Percentiles rank a stretch among this genome's conserved stretches.
Conservation (phyloP, 2,888 invertebrate species). For the Heliconius charithonia region DNA sequence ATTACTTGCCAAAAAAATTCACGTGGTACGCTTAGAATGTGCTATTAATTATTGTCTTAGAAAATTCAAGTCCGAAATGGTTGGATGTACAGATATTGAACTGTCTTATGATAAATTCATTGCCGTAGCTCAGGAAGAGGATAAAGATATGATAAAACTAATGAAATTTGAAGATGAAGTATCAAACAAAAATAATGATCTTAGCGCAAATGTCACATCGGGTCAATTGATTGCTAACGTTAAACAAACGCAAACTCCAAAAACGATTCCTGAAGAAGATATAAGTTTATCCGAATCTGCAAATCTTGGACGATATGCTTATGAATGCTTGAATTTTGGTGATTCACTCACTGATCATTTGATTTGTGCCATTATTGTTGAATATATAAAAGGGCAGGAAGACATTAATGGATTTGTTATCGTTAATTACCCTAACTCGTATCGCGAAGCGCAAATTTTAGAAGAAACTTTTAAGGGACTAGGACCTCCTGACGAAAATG, state of each 20-base stretch:
- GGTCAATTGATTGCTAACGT: constrained; percentile 63
- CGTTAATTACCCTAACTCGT: constrained; percentile 85
- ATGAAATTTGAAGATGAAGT: constrained; percentile 68
- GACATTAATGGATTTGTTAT: constrained; percentile 85
- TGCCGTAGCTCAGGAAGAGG: constrained; percentile 57
- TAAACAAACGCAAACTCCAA: constrained; percentile 85
- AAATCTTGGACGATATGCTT: constrained; percentile 82
- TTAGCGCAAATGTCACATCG: constrained; percentile 54
- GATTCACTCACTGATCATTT: constrained; percentile 82
- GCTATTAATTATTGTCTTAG: constrained; percentile 85
- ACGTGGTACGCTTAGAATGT: constrained; percentile 73
- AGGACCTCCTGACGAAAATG: constrained; percentile 70
- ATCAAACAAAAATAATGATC: constrained; percentile 60
- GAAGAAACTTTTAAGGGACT: constrained; percentile 84
- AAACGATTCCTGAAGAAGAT: constrained; percentile 83
- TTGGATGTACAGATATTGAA: constrained; percentile 78
- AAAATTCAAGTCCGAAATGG: constrained; percentile 80
- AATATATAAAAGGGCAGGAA: constrained; percentile 81
- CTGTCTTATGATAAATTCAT: constrained; percentile 70
- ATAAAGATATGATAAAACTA: constrained; percentile 67
- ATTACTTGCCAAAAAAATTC: constrained; percentile 68
- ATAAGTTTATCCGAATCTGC: constrained; percentile 78
- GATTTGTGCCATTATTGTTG: constrained; percentile 83
- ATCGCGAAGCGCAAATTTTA: constrained; percentile 83
- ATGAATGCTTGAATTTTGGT: constrained; percentile 81